Evolutionary conservation across 2,113 vertebrate species (phyloP).

Genomic region (Trematomus loennbergii): DNA sequence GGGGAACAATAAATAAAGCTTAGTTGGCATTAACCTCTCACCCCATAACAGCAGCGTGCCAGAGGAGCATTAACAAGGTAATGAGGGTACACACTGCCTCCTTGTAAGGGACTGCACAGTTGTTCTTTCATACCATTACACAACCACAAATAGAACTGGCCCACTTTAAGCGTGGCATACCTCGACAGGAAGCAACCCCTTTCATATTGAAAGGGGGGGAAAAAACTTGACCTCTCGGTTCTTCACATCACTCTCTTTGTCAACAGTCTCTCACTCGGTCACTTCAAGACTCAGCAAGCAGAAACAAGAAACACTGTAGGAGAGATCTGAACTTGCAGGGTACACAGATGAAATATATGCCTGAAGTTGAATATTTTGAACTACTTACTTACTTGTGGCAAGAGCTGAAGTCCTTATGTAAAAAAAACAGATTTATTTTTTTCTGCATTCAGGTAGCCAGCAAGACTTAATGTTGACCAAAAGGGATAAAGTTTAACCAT

Average conservation of each 20-base stretch:
- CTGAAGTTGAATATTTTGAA: constrained; percentile 46
- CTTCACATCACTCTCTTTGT: constrained; percentile 77
- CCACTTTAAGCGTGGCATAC: constrained; percentile 77
- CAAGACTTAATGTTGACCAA: constrained; percentile 63
- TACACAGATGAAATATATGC: constrained; percentile 37
- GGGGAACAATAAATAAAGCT: constrained; percentile 87
- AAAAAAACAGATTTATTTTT: constrained; percentile 41
- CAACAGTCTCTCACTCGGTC: constrained; percentile 73
- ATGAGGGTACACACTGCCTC: constrained; percentile 85
- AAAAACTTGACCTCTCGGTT: constrained; percentile 72
- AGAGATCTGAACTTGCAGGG: constrained; percentile 45
- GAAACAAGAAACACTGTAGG: constrained; percentile 40
- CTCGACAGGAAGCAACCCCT: constrained; percentile 80
- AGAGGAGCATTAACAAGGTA: constrained; percentile 84
- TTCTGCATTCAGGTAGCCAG: constrained; percentile 46
- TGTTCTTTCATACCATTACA: constrained; percentile 85
- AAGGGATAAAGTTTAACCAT: constrained; percentile 73
- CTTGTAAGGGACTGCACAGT: constrained; percentile 86
- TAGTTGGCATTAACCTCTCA: constrained; percentile 83
- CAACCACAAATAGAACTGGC: constrained; percentile 82
- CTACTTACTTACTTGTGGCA: constrained; percentile 1
- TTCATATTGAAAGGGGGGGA: constrained; percentile 69
- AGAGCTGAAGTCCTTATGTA: constrained; percentile 42
- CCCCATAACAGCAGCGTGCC: constrained; percentile 79
- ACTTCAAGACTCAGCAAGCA: constrained; percentile 42